Percentiles rank a stretch among this genome's conserved stretches.
Conservation (phyloP, 2,797 vertebrate species). For the Ptychobarbus kaznakovi region DNA sequence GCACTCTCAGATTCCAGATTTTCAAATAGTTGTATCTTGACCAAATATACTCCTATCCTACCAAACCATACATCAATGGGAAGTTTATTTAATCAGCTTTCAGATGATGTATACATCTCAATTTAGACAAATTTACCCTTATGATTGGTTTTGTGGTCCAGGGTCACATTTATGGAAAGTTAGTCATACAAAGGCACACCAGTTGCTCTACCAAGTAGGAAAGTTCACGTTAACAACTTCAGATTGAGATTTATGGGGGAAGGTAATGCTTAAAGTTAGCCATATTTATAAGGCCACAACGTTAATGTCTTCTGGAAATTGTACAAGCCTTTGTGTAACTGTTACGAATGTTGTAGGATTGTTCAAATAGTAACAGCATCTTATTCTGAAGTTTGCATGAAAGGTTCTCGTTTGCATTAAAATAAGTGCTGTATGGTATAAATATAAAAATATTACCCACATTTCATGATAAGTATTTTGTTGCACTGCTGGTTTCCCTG, state of each 20-base stretch:
- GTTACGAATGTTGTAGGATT: background rate
- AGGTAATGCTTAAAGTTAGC: background rate
- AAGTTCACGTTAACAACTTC: background rate
- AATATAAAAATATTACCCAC: background rate
- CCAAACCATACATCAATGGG: too few species aligned
- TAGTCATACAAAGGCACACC: background rate
- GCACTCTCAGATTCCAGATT: too few species aligned
- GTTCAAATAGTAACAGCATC: background rate
- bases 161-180: background rate
- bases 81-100: too few species aligned
- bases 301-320: slow-evolving; percentile 17
- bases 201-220: background rate
- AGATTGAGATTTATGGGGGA: slow-evolving; percentile 38
- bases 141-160: too few species aligned
- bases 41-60: too few species aligned
- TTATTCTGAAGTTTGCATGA: background rate
- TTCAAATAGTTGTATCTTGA: too few species aligned
- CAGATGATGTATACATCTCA: too few species aligned
- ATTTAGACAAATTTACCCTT: too few species aligned
- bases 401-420: background rate
- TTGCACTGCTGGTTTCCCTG: background rate
- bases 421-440: background rate
- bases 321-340: slow-evolving; percentile 22
- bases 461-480: background rate
- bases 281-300: background rate